phyloP scores from a whole-genome alignment of 2,888 invertebrate genomes.

The Drosophila mercatorum region DNA sequence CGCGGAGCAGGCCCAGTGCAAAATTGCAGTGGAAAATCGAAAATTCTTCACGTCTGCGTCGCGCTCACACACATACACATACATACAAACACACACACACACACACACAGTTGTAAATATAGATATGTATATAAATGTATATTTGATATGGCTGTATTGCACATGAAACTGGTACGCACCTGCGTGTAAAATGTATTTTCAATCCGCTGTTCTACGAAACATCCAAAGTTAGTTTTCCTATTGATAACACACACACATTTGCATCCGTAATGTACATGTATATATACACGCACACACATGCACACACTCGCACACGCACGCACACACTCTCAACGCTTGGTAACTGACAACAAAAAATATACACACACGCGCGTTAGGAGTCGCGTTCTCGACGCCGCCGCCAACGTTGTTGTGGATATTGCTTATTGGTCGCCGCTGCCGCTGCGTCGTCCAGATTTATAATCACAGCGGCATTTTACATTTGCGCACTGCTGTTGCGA shows the following conservation, averaged over 20 bases:
- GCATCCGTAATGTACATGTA: conserved; percentile 29
- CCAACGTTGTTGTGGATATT: conserved; percentile 56
- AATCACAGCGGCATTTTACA: conserved; percentile 78
- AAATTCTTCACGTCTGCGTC: conserved; percentile 93
- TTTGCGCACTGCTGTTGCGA: conserved; percentile 67
- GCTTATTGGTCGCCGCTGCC: conserved; percentile 56
- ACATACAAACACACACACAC: conserved; percentile 31
- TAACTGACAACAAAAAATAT: conserved; percentile 60
- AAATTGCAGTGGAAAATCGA: conserved; percentile 86
- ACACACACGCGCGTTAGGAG: conserved; percentile 68
- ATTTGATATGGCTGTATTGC: neutral
- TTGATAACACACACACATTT: conserved; percentile 51
- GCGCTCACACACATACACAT: conserved; percentile 39
- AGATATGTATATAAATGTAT: conserved; percentile 11
- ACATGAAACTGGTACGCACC: conserved; percentile 88
- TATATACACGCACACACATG: conserved; percentile 8
- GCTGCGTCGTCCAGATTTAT: conserved; percentile 72
- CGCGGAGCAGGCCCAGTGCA: conserved; percentile 93
- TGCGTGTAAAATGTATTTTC: conserved; percentile 88
- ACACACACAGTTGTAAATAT: conserved; percentile 6
- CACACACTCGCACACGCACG: conserved; percentile 1
- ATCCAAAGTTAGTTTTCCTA: conserved; percentile 35
- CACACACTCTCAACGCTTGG: conserved; percentile 34
- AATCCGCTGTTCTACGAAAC: conserved; percentile 34
- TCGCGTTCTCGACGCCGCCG: conserved; percentile 70